Base-by-base conservation (phyloP, 2,113 vertebrate genomes). In the Cynocephalus volans region DNA sequence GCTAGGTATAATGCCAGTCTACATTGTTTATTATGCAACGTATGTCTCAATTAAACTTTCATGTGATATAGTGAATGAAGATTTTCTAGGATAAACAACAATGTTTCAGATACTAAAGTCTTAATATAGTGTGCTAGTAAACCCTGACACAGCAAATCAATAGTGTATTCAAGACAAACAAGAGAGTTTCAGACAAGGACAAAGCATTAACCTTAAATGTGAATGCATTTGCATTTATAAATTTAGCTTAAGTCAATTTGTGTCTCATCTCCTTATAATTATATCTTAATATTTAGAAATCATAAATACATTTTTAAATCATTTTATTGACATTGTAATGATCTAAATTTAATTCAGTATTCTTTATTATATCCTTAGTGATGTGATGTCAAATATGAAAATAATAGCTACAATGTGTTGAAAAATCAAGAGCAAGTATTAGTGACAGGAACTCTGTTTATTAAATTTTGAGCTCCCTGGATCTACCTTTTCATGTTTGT, bases 1-100 rank as follows among this genome's bases (percentile, higher is more conserved):
- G 23, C 9, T n/a, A 60, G 15, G 41, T 90, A 81, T 79, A 90
- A 89, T 95, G 84, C 56, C 76, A 95, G 72, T 60, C 17, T 77
- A 69, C 11, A 56, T 70, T 5, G 11, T 97, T 95, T 96, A 79
- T 97, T 96, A 94, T 79, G 70, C 48, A 97, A 86, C 33, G 50
- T 70, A 92, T 77, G 70, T 85, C 87, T 94, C 76, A 92, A 91
- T 97, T 97, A 98, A 97, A 97, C 94, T 98, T 97, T 97, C 92
- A 97, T 96, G 72, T 85, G 54, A 67, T 96, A 87, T 21, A 93
- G 88, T 86, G 9, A 41, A 85, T 60, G 60, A 52, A 81, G 67
- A 95, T 90, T 93, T 97, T 98, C 58, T 81, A 77, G 54, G 82
- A 84, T 73, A 90, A 92, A 73, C 14, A 93, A 60, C 28, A 75